Base-by-base conservation (phyloP, 2,888 invertebrate genomes). In the Amphiduros pacificus region DNA sequence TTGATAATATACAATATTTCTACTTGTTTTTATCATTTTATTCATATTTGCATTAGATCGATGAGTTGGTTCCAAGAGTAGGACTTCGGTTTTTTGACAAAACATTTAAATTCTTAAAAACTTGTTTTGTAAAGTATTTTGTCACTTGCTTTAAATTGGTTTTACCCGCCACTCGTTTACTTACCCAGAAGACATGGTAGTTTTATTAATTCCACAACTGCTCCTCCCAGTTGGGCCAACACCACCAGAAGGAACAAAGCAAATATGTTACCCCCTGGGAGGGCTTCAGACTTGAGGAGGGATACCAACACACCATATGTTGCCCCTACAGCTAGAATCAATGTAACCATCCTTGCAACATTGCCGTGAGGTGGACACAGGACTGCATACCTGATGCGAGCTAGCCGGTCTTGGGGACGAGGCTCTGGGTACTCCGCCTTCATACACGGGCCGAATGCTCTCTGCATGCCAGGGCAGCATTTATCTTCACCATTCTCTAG, bases 221-320 rank as follows among this genome's bases (percentile, higher is more conserved):
- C 48, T n/a, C 70, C 73, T 0, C 63, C 69, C 11, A 68, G n/a
- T 36, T 61, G 51, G 28, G 69, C 62, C 2, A 28, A 20, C 6
- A 69, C 61, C 17, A 70, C 40, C n/a, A 74, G 32, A 1, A 67
- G 51, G 26, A 68, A 55, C n/a, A 74, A 24, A 5, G 67, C 70
- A 61, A 74, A 74, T 52, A 68, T 52, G 49, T 64, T 67, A 22
- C 75, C 73, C 11, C 73, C 73, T 26, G 71, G 71, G 11, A 68
- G 56, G 9, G 70, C 62, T 53, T 51, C 54, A 11, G 50, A 28
- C 11, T 56, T 91, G 72, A 92, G 86, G 61, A 93, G 85, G 57
- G 90, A 86, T 85, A 88, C 92, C 64, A 90, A 86, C 52, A 90
- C 87, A 65, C 90, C 87, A 92, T 92, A 93, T 49, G 88, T 84